Percentiles rank a stretch among this genome's conserved stretches.
These are phyloP conservation scores for Actenoides lindsayi DNA, from an alignment of 2,113 vertebrate species.

Conservation along the genomic window DNA sequence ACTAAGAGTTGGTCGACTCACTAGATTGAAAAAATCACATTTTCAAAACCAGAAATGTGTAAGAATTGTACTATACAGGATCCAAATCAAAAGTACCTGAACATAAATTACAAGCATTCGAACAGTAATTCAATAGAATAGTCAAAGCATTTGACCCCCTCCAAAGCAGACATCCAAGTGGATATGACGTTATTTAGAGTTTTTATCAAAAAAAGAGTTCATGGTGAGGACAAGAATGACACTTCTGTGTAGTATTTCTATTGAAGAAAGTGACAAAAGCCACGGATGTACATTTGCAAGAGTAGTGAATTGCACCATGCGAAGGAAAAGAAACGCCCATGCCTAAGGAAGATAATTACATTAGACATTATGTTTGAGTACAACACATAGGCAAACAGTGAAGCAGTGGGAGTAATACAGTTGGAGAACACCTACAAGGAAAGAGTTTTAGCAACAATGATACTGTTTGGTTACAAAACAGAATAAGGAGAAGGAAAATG, in stretches of 20 bases:
- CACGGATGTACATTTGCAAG: not conserved
- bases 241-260: not conserved
- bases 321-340: slow-evolving; percentile 22
- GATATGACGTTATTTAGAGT: not conserved
- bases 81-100: not conserved
- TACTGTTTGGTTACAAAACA: slow-evolving; percentile 51
- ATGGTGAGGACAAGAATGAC: not conserved
- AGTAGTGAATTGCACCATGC: not conserved
- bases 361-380: slow-evolving; percentile 52
- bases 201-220: not conserved
- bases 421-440: slow-evolving; percentile 56
- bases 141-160: not conserved
- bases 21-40: not conserved
- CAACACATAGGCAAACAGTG: slow-evolving; percentile 41
- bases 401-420: slow-evolving; percentile 45
- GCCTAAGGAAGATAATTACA: slow-evolving; percentile 40
- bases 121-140: not conserved
- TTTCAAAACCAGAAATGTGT: not conserved
- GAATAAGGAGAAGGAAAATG: not conserved
- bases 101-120: not conserved
- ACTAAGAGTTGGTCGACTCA: not conserved
- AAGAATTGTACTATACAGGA: not conserved
- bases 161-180: not conserved
- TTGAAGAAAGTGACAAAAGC: not conserved
- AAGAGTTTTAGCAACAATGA: slow-evolving; percentile 37